Conservation (phyloP, 1,140 invertebrate species). For the Drosophila triauraria region DNA sequence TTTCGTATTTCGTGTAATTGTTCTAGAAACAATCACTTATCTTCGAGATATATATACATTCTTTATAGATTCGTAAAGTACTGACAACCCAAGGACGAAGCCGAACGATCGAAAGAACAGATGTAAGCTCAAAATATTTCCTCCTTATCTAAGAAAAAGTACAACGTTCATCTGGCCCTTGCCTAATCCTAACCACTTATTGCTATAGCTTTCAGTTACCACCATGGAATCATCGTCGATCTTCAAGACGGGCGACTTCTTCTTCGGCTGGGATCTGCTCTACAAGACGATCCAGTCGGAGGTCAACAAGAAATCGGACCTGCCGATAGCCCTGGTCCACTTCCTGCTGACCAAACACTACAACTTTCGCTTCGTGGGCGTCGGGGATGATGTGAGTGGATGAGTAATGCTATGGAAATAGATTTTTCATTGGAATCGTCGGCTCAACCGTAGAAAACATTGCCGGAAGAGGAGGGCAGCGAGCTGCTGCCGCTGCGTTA, state of each 20-base stretch:
- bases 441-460: slow-evolving; percentile 86
- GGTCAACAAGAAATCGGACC: slow-evolving; percentile 88
- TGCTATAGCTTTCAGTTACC: slow-evolving; percentile 11
- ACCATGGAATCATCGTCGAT: slow-evolving; percentile 11
- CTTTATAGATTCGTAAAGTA: neutral
- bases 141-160: slow-evolving; percentile 3
- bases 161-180: slow-evolving; percentile 10
- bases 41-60: neutral
- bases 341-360: slow-evolving; percentile 90
- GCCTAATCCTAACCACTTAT: slow-evolving; percentile 4
- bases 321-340: slow-evolving; percentile 89
- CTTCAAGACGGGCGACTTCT: slow-evolving; percentile 57
- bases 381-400: slow-evolving; percentile 88
- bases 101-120: slow-evolving; percentile 14
- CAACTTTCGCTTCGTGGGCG: slow-evolving; percentile 89
- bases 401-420: neutral
- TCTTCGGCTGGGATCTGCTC: slow-evolving; percentile 91
- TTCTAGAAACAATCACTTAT: slow-evolving; percentile 1
- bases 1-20: neutral
- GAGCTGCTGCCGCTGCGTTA: slow-evolving; percentile 91
- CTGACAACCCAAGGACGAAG: slow-evolving; percentile 1
- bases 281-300: slow-evolving; percentile 88
- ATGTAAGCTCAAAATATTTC: slow-evolving; percentile 23
- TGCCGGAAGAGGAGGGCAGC: slow-evolving; percentile 87
- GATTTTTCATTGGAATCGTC: neutral